Evolutionary conservation across 2,888 invertebrate genomes (phyloP).

Genomic region (Scaptomyza caliginosa): DNA sequence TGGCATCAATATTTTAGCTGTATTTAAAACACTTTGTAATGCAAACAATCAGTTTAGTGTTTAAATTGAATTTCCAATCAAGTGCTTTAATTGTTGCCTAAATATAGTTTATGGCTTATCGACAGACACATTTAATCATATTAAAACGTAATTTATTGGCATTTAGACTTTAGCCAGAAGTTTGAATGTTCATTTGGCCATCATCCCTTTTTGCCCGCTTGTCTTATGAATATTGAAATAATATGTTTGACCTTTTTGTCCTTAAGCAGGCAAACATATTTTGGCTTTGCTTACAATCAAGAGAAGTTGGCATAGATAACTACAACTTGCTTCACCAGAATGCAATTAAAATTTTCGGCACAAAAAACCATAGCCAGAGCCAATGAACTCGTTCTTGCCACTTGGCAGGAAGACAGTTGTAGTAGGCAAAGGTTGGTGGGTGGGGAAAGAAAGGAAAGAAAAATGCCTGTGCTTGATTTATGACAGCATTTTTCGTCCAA

Average conservation of each 20-base stretch:
- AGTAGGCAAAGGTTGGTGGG: neutral
- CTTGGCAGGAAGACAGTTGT: conserved; percentile 13
- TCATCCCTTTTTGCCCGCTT: neutral
- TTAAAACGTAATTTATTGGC: conserved; percentile 36
- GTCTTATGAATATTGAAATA: conserved; percentile 65
- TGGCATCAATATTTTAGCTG: conserved; percentile 1
- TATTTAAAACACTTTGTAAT: conserved; percentile 8
- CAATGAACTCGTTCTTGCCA: conserved; percentile 64
- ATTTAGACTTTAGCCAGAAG: neutral
- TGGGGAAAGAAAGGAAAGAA: conserved; percentile 12
- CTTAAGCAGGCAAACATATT: conserved; percentile 30
- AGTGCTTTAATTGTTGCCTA: conserved; percentile 25
- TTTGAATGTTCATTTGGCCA: neutral
- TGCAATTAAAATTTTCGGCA: conserved; percentile 70
- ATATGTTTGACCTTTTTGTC: conserved; percentile 67
- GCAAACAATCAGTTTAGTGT: conserved; percentile 15
- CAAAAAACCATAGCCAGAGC: conserved; percentile 35
- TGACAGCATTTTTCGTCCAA: conserved; percentile 59
- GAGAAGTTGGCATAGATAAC: conserved; percentile 65
- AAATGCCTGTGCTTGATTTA: conserved; percentile 74
- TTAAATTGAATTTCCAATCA: neutral
- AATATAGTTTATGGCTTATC: conserved; percentile 24
- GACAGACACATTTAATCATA: conserved; percentile 23
- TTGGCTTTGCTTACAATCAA: conserved; percentile 36
- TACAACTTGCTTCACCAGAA: conserved; percentile 62